A percentile compares a stretch with the other conserved stretches of the same genome.
Evolutionary conservation across 2,797 vertebrate species (phyloP).

Genomic region (Ctenopoma kingsleyae): DNA sequence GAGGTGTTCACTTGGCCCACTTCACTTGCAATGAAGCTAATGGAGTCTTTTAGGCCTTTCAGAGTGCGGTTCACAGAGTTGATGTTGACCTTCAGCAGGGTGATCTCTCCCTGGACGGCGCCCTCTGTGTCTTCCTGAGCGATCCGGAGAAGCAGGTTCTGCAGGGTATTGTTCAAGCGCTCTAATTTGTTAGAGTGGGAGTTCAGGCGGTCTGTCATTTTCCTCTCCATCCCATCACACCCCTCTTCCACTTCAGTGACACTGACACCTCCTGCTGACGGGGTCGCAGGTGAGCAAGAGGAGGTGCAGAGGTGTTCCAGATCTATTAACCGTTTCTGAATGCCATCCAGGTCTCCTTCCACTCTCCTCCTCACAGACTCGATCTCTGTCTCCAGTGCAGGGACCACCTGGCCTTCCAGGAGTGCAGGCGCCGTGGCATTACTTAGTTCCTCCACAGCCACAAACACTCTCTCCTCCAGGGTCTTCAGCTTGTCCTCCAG

Average conservation of each 20-base stretch:
- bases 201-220: conserved; percentile 87
- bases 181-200: conserved; percentile 84
- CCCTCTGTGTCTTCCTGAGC: conserved; percentile 84
- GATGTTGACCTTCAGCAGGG: conserved; percentile 95
- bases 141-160: conserved; percentile 87
- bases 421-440: conserved; percentile 82
- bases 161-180: conserved; percentile 89
- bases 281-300: conserved; percentile 83
- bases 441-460: conserved; percentile 88
- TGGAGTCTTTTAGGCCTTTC: conserved; percentile 93
- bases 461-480: conserved; percentile 91
- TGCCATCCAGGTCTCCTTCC: conserved; percentile 84
- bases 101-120: conserved; percentile 94
- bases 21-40: conserved; percentile 89
- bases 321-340: conserved; percentile 89
- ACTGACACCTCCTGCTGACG: conserved; percentile 76
- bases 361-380: conserved; percentile 84
- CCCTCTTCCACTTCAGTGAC: conserved; percentile 63
- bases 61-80: conserved; percentile 95
- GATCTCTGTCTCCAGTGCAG: conserved; percentile 89
- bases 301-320: conserved; percentile 93
- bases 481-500: conserved; percentile 93
- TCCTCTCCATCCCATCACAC: conserved; percentile 81
- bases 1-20: conserved; percentile 89
- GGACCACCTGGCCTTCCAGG: conserved; percentile 88